Evolutionary conservation across 2,888 invertebrate genomes (phyloP), one percentile per base, ranked within the genome.

Genomic region (Andrena hattorfiana): DNA sequence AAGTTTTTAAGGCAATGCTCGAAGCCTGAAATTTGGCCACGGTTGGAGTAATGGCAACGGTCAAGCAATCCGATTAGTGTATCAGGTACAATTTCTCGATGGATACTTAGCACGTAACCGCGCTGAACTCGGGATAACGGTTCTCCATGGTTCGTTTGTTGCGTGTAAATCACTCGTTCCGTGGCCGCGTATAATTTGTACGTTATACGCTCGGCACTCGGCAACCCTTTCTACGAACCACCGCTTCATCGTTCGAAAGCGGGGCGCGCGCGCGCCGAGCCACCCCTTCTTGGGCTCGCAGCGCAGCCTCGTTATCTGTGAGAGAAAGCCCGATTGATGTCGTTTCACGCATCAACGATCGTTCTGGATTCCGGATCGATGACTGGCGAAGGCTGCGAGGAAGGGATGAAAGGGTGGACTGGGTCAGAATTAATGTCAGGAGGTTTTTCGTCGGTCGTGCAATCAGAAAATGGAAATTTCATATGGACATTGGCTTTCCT

Each of bases 101-200:
- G 83, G 81, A 83, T 72, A 76, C 68, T 83, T 77, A 70, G 62
- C 77, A 69, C 76, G 82, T 72, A 77, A 73, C 77, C 67, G 69
- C 73, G 76, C 63, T 28, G 64, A 70, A 56, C 69, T 68, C 83
- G 72, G 66, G 72, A 73, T 83, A 77, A 81, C 82, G 76, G 82
- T 77, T 77, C 66, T 66, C 83, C 71, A 78, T 75, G 84, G 62
- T 69, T 76, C 78, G 83, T 75, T 78, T 73, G 77, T 78, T 83
- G 75, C 78, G 83, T 79, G 84, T 76, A 83, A 78, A 84, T 84
- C 84, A 84, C 26, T 70, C 83, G 82, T 81, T 83, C 83, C 83
- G 77, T 74, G 82, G 82, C 68, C 73, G 62, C 77, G 82, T 77
- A 82, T 83, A 83, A 83, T 82, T 83, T 82, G 82, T 77, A 77